Base-by-base conservation (phyloP, 2,113 vertebrate species). In the Saccopteryx leptura region DNA sequence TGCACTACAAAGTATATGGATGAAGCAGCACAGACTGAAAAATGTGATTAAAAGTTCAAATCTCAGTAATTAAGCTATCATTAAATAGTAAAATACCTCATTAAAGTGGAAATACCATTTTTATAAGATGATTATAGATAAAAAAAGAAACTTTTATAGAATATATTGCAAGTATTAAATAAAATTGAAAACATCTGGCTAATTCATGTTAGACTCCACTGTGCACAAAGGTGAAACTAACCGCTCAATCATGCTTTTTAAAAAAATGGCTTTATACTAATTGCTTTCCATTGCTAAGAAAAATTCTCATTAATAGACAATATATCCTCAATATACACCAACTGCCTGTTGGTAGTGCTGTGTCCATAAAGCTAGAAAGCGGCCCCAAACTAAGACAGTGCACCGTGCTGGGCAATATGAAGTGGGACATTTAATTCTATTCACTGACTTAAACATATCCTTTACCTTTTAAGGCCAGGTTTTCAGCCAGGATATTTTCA, bases 131-230 rank as follows among this genome's bases (percentile, higher is more conserved):
- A 52, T 13, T 65, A 66, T 74, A 18, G 71, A 39, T 39, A 39
- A 94, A 91, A 92, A 56, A 18, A 82, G 28, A 13, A 33, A 6
- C 78, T 88, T 95, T 58, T 58, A 88, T n/a, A n/a, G 88, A 87
- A 80, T 65, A 83, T 24, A 50, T 1, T 50, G 4, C 31, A 69
- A 46, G 18, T 19, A 78, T 69, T 68, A 80, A 74, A 87, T 66
- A 58, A 60, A 69, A 82, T 69, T 69, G 7, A 80, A 90, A 92
- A 46, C 39, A 75, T 54, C 52, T 93, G 24, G 72, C 50, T 85
- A 91, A 72, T 28, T 63, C 79, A 33, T 11, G 3, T 69, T 39
- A 91, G 72, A 88, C 46, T 69, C 39, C 87, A 61, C 15, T 61
- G 17, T 58, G 50, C n/a, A 80, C 18, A 19, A 95, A 85, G 19